Base-by-base conservation (phyloP, 2,113 vertebrate genomes). In the Xiphias gladius region DNA sequence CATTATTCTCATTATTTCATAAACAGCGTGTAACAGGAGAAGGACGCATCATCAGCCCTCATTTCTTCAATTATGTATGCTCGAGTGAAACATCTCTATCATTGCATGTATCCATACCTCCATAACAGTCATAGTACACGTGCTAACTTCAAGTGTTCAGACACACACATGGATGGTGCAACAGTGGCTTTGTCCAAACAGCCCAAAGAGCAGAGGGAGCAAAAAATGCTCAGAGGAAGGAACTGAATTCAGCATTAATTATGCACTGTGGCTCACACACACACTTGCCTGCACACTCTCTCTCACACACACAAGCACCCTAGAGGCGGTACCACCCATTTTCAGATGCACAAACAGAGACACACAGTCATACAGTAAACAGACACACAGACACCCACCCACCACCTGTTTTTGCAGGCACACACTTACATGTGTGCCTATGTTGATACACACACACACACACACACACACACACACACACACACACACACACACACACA, bases 181-280 rank as follows among this genome's bases (percentile, higher is more conserved):
- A 59, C 80, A 83, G 54, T 73, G 73, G 78, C 73, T 73, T 77
- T 82, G 72, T 85, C 73, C 82, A 86, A 90, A 88, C 79, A 88
- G 24, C 55, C 88, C 70, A 41, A 81, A 82, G 79, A 83, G 69
- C 52, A 28, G 28, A 55, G 75, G 79, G 69, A 81, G 61, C 55
- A 74, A 68, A 73, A 55, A 32, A 66, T 57, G 63, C 82, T 66
- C 82, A 82, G 75, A 91, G 89, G 87, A 90, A 89, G 76, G 84
- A 91, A 83, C 58, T 59, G 55, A 72, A 70, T 91, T 88, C 72
- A 61, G 82, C 72, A 87, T 83, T 90, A 87, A 93, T 91, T 87
- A 91, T 54, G 83, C 68, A 66, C 76, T 82, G 50, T 76, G 75
- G 37, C 65, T 64, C 72, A 80, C 64, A 70, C 74, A 76, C 61